These are phyloP conservation scores for Caenorhabditis zanzibari DNA, from an alignment of 2,888 invertebrate species.

Conservation along the genomic window DNA sequence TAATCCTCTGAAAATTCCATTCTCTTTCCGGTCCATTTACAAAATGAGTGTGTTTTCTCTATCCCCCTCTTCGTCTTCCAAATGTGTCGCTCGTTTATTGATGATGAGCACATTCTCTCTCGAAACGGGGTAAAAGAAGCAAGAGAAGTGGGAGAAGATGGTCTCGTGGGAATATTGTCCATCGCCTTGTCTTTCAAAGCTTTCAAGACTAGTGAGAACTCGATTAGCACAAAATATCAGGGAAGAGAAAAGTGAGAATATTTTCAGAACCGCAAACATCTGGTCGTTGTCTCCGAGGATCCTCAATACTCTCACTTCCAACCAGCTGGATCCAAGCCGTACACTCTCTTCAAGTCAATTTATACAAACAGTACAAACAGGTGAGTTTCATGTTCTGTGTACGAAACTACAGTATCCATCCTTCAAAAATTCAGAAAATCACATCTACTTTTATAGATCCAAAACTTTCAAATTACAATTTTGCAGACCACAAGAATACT, in stretches of 20 bases:
- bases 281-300: slow-evolving; percentile 80
- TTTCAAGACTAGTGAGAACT: slow-evolving; percentile 32
- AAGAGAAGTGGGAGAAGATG: slow-evolving; percentile 18
- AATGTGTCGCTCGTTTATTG: slow-evolving; percentile 48
- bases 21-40: slow-evolving; percentile 35
- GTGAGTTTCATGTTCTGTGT: no score
- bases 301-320: slow-evolving; percentile 81
- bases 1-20: not conserved
- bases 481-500: slow-evolving; percentile 82
- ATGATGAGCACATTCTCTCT: slow-evolving; percentile 52
- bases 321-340: slow-evolving; percentile 82
- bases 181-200: slow-evolving; percentile 35
- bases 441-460: not conserved
- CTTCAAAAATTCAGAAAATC: not conserved
- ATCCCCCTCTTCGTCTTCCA: not conserved
- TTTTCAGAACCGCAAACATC: slow-evolving; percentile 80
- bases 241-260: not conserved
- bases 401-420: no score
- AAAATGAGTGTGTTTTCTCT: slow-evolving; percentile 29
- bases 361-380: slow-evolving; percentile 83
- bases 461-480: not conserved
- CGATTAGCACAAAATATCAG: slow-evolving; percentile 42
- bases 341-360: slow-evolving; percentile 83
- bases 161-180: slow-evolving; percentile 62
- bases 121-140: slow-evolving; percentile 16